phyloP scores from a whole-genome alignment of 2,113 vertebrate species.

The Dermatemys mawii region DNA sequence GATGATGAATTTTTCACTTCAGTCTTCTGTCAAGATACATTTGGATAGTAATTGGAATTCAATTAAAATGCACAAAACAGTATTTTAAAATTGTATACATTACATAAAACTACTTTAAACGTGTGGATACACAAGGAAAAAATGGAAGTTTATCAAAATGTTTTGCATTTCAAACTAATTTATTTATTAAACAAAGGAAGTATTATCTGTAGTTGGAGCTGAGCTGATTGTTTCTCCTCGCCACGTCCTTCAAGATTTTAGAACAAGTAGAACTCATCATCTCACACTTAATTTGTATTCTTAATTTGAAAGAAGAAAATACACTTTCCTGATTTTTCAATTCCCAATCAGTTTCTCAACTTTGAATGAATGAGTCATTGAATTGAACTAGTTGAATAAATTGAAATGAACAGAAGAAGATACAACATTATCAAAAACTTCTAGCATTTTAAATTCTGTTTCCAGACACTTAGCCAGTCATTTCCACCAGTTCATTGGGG shows the following conservation, averaged over 20 bases:
- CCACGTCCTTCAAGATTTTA: not conserved
- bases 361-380: not conserved
- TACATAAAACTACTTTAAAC: not conserved
- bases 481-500: not conserved
- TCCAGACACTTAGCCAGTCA: not conserved
- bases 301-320: not conserved
- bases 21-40: not conserved
- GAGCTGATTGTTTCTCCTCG: not conserved
- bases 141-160: not conserved
- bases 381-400: not conserved
- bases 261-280: not conserved
- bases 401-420: not conserved
- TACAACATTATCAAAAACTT: not conserved
- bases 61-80: not conserved
- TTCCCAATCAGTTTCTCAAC: not conserved
- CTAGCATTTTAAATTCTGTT: not conserved
- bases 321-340: not conserved
- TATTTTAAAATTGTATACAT: not conserved
- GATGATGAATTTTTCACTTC: not conserved
- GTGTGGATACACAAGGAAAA: not conserved
- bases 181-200: not conserved
- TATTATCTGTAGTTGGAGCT: not conserved
- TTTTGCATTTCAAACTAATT: not conserved
- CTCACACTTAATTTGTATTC: not conserved
- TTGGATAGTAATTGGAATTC: not conserved